Conservation (phyloP, 2,888 invertebrate species). For the Sycophila texana region DNA sequence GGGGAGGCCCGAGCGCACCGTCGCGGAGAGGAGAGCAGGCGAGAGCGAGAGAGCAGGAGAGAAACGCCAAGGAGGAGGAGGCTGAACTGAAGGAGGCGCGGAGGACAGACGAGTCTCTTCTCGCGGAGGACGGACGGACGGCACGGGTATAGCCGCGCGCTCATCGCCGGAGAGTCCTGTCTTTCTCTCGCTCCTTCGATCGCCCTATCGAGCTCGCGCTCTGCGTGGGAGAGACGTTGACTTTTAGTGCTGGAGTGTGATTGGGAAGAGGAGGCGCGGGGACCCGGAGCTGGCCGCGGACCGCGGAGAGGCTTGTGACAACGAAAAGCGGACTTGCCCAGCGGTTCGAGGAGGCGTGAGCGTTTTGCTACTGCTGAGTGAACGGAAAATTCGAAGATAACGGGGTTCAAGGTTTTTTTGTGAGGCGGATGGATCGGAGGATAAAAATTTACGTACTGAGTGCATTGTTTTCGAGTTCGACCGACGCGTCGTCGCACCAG, state of each 20-base stretch:
- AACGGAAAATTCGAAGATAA: no score
- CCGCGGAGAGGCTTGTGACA: neutral
- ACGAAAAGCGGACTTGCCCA: neutral
- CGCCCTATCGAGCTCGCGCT: neutral
- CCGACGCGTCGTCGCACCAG: constrained; percentile 61
- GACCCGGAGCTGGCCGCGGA: neutral
- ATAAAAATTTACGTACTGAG: constrained; percentile 63
- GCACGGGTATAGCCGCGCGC: constrained; percentile 14
- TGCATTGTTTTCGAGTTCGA: constrained; percentile 69
- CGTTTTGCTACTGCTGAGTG: no score
- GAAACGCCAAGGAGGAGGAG: constrained; percentile 57
- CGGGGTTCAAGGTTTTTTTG: constrained; percentile 16
- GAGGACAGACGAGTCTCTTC: constrained; percentile 68
- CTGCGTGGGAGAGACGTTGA: neutral
- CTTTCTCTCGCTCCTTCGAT: neutral
- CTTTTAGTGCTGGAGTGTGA: neutral
- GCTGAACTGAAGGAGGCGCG: constrained; percentile 58
- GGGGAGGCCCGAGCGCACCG: constrained; percentile 42
- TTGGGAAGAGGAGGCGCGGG: neutral
- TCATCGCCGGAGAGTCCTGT: neutral
- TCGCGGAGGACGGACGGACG: constrained; percentile 57
- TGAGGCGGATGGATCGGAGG: constrained; percentile 70
- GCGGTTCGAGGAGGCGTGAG: neutral
- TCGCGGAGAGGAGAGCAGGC: constrained; percentile 47
- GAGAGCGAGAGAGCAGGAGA: constrained; percentile 29